Conservation (phyloP, 1,140 invertebrate species). For the Mercenaria mercenaria region DNA sequence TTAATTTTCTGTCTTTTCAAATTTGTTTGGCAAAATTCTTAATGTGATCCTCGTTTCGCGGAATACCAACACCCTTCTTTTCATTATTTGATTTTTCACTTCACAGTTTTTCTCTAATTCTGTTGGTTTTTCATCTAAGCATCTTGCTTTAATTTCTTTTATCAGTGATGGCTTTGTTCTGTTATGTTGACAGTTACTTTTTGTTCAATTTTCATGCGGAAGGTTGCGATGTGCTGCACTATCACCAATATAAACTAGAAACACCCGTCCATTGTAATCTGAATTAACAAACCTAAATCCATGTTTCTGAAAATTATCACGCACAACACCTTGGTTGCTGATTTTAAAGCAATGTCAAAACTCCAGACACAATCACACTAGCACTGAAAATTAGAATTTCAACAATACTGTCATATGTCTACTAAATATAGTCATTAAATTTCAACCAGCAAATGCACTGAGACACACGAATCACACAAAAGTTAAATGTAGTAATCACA, state of each 20-base stretch:
- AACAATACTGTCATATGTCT: too few relatives aligned
- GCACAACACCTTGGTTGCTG: neutral
- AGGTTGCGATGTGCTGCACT: neutral
- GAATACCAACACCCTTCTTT: slow-evolving; percentile 15
- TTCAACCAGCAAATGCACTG: too few relatives aligned
- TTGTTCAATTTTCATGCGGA: slow-evolving; percentile 26
- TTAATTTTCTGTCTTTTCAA: neutral
- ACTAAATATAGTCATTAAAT: too few relatives aligned
- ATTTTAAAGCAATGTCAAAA: slow-evolving; percentile 21
- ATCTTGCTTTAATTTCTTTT: neutral
- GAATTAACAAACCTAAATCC: neutral
- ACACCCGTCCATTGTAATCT: slow-evolving; percentile 22
- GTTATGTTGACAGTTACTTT: neutral
- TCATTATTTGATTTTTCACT: neutral
- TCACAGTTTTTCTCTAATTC: slow-evolving; percentile 1
- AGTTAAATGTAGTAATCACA: too few relatives aligned
- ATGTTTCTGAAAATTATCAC: slow-evolving; percentile 46
- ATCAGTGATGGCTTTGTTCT: slow-evolving; percentile 34
- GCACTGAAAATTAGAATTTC: too few relatives aligned
- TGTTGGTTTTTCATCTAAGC: slow-evolving; percentile 15
- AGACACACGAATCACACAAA: too few relatives aligned
- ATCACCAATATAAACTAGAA: slow-evolving; percentile 14
- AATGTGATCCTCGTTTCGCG: slow-evolving; percentile 46
- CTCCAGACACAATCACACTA: neutral
- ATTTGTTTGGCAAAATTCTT: slow-evolving; percentile 1